Base-by-base conservation (phyloP, 2,113 vertebrate species). In the Megaleporinus macrocephalus region DNA sequence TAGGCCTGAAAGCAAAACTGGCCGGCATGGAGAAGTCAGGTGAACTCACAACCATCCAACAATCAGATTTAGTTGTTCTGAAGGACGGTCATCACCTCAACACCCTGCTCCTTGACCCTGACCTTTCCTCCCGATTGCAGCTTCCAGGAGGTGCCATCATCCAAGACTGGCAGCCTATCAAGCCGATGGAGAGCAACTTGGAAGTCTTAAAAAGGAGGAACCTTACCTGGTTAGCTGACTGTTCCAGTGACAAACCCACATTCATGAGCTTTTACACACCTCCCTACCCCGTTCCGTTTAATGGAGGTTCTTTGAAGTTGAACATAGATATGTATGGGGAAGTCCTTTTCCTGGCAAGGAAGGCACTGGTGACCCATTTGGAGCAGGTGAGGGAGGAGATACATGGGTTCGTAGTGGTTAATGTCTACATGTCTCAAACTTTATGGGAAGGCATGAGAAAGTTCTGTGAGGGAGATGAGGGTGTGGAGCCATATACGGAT, bases 271-370 rank as follows among this genome's bases (percentile, higher is more conserved):
- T 88, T 13, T 70, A 84, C 73, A 89, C 88, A 9, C 76, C 84
- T 22, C 82, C 62, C 0, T 90, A 87, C 55, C 84, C 87, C 3
- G 4, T 90, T 82, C 86, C 87, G 7, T 87, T 82, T 7, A 72
- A 78, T 4, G 80, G 76, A 72, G 87, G 85, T n/a, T 83, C 86
- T 22, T 12, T 86, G 20, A 66, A 79, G 0, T 53, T 89, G 1
- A 87, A 84, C 69, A 87, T 90, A 14, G 88, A 89, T 61, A 51
- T 88, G 73, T 88, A 78, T 49, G 89, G 89, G 5, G 79, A 73
- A 12, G 84, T 85, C 33, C 33, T 33, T 2, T 55, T 33, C 0
- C 12, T 84, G 24, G 86, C 85, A n/a, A 76, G n/a, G 30, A 61
- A 15, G 10, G 85, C 85, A 16, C 62, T 89, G 29, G 30, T 74